These are phyloP conservation scores for Lordiphosa stackelbergi DNA, from an alignment of 1,140 invertebrate species.

Conservation along the genomic window DNA sequence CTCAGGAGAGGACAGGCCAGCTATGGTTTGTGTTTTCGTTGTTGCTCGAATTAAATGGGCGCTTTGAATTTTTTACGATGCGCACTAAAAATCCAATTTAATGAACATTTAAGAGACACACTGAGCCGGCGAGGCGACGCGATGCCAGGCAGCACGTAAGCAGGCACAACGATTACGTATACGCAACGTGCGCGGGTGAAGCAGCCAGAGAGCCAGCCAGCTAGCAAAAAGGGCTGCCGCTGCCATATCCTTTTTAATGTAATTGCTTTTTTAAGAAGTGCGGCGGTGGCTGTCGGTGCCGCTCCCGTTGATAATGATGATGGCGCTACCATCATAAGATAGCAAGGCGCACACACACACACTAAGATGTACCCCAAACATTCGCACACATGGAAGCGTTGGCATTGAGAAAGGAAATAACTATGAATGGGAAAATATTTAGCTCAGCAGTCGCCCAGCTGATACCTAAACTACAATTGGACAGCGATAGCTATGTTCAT, in stretches of 20 bases:
- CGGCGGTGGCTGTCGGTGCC: slow-evolving; percentile 20
- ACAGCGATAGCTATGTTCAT: too few species aligned
- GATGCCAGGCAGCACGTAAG: slow-evolving; percentile 48
- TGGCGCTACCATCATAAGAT: slow-evolving; percentile 44
- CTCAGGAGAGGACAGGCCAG: slow-evolving; percentile 17
- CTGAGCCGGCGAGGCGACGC: slow-evolving; percentile 18
- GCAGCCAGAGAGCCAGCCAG: slow-evolving; percentile 12
- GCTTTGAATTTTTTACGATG: slow-evolving; percentile 76
- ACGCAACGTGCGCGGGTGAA: slow-evolving; percentile 54
- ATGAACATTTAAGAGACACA: slow-evolving; percentile 77
- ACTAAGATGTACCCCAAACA: slow-evolving; percentile 8
- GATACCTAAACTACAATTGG: slow-evolving; percentile 12
- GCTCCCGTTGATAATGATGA: slow-evolving; percentile 40
- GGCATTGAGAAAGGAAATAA: slow-evolving; percentile 14
- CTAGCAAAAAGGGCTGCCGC: slow-evolving; percentile 60
- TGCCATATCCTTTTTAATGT: slow-evolving; percentile 75
- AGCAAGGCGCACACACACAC: slow-evolving; percentile 5
- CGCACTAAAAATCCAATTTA: slow-evolving; percentile 76
- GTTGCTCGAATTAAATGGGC: slow-evolving; percentile 69
- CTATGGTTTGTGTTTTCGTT: slow-evolving; percentile 18
- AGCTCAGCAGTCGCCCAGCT: slow-evolving; percentile 13
- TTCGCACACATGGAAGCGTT: slow-evolving; percentile 11
- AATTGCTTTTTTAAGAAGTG: slow-evolving; percentile 76
- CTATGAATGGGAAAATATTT: slow-evolving; percentile 14
- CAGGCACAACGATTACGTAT: slow-evolving; percentile 64